Base-by-base conservation (phyloP, 1,140 invertebrate species). In the Parapsyche elsis region DNA sequence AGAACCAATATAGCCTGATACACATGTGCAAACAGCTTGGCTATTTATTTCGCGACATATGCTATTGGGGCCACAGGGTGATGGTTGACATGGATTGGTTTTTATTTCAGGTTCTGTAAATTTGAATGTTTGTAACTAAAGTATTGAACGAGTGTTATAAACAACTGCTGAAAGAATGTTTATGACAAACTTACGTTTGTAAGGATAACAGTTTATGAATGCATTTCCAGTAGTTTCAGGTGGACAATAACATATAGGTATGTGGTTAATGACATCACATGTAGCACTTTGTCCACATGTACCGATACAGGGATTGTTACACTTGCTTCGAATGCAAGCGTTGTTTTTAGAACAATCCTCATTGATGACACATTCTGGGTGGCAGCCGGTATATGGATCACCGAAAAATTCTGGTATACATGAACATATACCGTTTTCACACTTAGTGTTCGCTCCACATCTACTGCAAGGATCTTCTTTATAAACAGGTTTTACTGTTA, bases 391-490 rank as follows among this genome's bases (percentile, higher is more conserved):
- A 81, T 93, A 93, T 14, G 93, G 92, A 87, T 95, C 93, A 19
- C 94, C 94, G 24, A 91, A 89, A 84, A 91, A 94, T 71, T 94
- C 94, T 1, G 91, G 88, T 83, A 92, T 90, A 84, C 95, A 97
- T 81, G 91, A 94, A 84, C 95, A 97, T 84, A 93, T 91, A 83
- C 92, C 93, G 84, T 93, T 91, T 76, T 93, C 90, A 85, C 95
- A 97, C 83, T 93, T 90, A 9, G 95, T 92, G 87, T 96, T 96
- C 19, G 94, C 85, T 77, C 92, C 92, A 86, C 92, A 93, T 21
- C 91, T 91, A 44, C 90, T 90, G 83, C 91, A 92, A 23, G 88
- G 90, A 84, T 92, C 90, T 71, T 82, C 85, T 61, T 85, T n/a
- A 88, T 86, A 5, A 81, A 83, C 78, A 46, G 71, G 38, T 73